Percentiles rank a stretch among this genome's conserved stretches.
Evolutionary conservation across 2,888 invertebrate species (phyloP).

Genomic region (Pachymerium ferrugineum): DNA sequence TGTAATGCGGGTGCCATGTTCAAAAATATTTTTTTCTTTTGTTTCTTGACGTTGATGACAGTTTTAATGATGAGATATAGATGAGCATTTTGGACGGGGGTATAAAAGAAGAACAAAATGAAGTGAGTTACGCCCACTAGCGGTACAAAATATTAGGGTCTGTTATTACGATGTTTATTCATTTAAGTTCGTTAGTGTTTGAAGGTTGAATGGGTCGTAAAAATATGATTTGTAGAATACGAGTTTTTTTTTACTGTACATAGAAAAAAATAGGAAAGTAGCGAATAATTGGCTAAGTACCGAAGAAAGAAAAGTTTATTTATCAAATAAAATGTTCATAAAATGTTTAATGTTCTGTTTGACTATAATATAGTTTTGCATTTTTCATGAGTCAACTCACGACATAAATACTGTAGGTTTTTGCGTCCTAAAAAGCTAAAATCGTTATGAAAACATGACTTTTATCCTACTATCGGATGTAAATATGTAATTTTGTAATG

Average conservation of each 20-base stretch:
- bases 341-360: no score
- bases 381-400: no score
- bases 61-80: constrained; percentile 27
- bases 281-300: neutral
- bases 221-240: constrained; percentile 2
- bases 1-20: constrained; percentile 19
- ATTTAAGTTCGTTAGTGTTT: constrained; percentile 15
- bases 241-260: neutral
- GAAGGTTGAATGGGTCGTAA: constrained; percentile 27
- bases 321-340: no score
- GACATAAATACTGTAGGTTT: no score
- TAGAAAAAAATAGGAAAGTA: neutral
- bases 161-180: constrained; percentile 22
- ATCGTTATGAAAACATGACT: no score
- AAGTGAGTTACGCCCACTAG: constrained; percentile 16
- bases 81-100: neutral
- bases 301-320: no score
- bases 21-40: constrained; percentile 5
- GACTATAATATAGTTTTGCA: no score
- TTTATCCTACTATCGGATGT: no score
- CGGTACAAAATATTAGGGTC: constrained; percentile 10
- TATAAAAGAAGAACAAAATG: constrained; percentile 15
- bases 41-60: constrained; percentile 25
- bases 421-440: no score
- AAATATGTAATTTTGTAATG: no score